Base-by-base conservation (phyloP, 2,888 invertebrate species). In the Diarsia mendica region DNA sequence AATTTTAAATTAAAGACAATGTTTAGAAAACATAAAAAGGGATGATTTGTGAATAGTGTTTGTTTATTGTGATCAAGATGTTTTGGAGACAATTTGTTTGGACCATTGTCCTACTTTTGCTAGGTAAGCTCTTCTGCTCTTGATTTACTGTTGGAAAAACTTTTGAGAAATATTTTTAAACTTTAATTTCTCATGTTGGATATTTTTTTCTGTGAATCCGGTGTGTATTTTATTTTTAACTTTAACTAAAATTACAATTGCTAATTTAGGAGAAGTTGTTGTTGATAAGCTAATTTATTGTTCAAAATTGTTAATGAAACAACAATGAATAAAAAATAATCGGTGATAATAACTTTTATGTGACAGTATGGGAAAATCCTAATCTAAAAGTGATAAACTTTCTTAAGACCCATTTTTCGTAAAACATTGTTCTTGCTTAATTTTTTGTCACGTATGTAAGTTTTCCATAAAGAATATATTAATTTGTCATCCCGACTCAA, bases 1-100 rank as follows among this genome's bases (percentile, higher is more conserved):
- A 13, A 8, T 69, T 51, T 61, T 6, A 53, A 55, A 33, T 44
- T 63, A 51, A 68, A n/a, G 66, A 82, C 60, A 53, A 77, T 83
- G 82, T 71, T 65, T 44, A 46, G 53, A 73, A 44, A 68, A 20
- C 33, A 10, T 68, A 73, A 67, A 15, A 53, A 72, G 55, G 72
- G 55, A 72, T 82, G 68, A 67, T 85, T 71, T 28, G 76, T 85
- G 70, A 73, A 60, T 79, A 80, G 78, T 70, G 76, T 70, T 63
- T 76, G 66, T 70, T 75, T 44, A 68, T 63, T 69, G 79, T 86
- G 66, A 69, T 66, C 53, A 66, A 76, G 72, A 91, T 92, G 92
- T 84, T 81, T 88, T 87, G 87, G 88, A 90, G 89, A 84, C 77
- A 88, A 39, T 77, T 83, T 73, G 63, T 90, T 82, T 90, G 90